phyloP scores from a whole-genome alignment of 2,888 invertebrate genomes.

The Drosophila greeni region DNA sequence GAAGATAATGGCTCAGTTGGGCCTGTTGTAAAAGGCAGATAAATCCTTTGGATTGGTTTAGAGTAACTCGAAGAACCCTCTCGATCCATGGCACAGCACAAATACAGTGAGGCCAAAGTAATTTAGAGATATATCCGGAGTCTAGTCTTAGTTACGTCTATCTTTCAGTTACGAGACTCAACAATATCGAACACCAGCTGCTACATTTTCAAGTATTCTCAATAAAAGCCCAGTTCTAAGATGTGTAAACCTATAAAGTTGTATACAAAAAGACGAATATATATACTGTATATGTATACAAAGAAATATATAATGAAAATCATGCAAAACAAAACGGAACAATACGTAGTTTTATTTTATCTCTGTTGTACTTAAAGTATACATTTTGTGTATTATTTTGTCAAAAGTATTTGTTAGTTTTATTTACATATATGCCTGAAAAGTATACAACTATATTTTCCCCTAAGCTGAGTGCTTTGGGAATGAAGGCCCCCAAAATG shows the following conservation, averaged over 20 bases:
- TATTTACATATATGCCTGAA: not conserved
- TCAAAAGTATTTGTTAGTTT: not conserved
- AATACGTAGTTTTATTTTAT: not conserved
- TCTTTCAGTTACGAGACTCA: conserved; percentile 37
- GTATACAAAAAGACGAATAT: conserved; percentile 38
- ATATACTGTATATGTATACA: conserved; percentile 55
- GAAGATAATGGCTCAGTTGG: conserved; percentile 19
- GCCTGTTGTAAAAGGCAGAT: not conserved
- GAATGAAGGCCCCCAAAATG: not conserved
- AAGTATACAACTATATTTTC: not conserved
- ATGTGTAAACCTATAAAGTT: conserved; percentile 47
- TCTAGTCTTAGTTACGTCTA: conserved; percentile 22
- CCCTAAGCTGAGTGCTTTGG: not conserved
- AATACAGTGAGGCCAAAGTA: conserved; percentile 53
- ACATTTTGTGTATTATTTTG: not conserved
- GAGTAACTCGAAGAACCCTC: not conserved
- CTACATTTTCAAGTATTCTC: conserved; percentile 58
- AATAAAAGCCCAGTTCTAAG: conserved; percentile 47
- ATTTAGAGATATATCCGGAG: conserved; percentile 26
- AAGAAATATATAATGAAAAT: conserved; percentile 34
- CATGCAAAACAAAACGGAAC: conserved; percentile 6
- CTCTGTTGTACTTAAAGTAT: not conserved
- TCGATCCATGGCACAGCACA: conserved; percentile 26
- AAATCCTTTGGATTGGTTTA: not conserved
- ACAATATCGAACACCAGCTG: conserved; percentile 33